Evolutionary conservation across 2,888 invertebrate species (phyloP).

Genomic region (Drosophila borealis): DNA sequence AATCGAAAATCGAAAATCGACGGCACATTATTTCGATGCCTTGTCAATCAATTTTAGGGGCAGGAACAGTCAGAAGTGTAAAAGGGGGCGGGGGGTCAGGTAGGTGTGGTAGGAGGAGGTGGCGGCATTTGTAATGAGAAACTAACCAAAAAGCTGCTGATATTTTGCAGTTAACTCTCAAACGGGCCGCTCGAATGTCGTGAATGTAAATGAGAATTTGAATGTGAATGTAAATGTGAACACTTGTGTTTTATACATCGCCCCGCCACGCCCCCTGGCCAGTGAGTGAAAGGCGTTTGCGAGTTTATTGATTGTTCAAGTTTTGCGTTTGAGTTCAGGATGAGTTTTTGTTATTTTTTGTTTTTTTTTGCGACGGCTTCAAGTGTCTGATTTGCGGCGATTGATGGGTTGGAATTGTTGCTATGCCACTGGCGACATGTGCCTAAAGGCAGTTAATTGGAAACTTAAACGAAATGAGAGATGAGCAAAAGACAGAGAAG

Average conservation of each 20-base stretch:
- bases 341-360: slow-evolving; percentile 3
- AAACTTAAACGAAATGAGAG: slow-evolving; percentile 32
- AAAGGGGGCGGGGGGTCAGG: background rate
- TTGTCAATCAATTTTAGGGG: slow-evolving; percentile 68
- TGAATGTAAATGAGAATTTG: slow-evolving; percentile 33
- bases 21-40: slow-evolving; percentile 78
- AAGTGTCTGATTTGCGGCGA: slow-evolving; percentile 64
- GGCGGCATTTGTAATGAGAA: slow-evolving; percentile 56
- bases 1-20: slow-evolving; percentile 77
- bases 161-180: slow-evolving; percentile 68
- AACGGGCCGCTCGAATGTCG: slow-evolving; percentile 20
- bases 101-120: background rate
- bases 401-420: slow-evolving; percentile 41
- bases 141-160: slow-evolving; percentile 76
- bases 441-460: slow-evolving; percentile 49
- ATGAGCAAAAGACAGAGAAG: background rate
- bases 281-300: slow-evolving; percentile 66
- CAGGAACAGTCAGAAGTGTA: background rate
- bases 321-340: slow-evolving; percentile 18
- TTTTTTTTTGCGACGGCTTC: background rate
- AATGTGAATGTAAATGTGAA: slow-evolving; percentile 31
- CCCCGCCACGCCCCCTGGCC: slow-evolving; percentile 9
- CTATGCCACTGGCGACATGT: slow-evolving; percentile 35
- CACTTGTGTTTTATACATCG: background rate
- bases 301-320: slow-evolving; percentile 66